A percentile compares a stretch with the other conserved stretches of the same genome.
These are phyloP conservation scores for Procambarus virginalis DNA, from an alignment of 1,140 invertebrate genomes.

Conservation along the genomic window DNA sequence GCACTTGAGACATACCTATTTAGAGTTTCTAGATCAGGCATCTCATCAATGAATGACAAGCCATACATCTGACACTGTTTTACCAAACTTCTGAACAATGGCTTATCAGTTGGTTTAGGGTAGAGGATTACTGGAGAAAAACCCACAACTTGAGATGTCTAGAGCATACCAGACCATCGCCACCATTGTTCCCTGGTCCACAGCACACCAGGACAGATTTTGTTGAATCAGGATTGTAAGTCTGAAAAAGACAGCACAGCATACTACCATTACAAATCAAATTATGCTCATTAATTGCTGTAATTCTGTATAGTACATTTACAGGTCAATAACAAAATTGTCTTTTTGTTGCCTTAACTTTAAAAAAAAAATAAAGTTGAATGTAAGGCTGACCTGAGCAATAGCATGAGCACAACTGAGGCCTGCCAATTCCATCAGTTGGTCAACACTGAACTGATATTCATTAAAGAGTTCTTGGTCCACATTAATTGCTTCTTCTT, in stretches of 20 bases:
- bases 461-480: constrained; percentile 92
- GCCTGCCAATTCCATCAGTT: constrained; percentile 98
- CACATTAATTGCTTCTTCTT: constrained; percentile 90
- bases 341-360: not conserved
- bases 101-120: constrained; percentile 90
- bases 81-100: constrained; percentile 87
- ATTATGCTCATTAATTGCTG: no score
- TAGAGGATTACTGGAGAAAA: constrained; percentile 90
- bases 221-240: constrained; percentile 64
- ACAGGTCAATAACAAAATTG: no score
- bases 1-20: constrained; percentile 70
- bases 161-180: constrained; percentile 97
- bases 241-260: constrained; percentile 65
- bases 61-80: constrained; percentile 89
- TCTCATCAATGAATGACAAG: constrained; percentile 82
- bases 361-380: not conserved
- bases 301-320: no score
- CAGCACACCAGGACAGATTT: constrained; percentile 86
- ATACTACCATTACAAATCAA: constrained; percentile 50
- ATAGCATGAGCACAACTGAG: constrained; percentile 95
- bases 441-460: constrained; percentile 95
- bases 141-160: constrained; percentile 93
- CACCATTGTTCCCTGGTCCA: constrained; percentile 99
- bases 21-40: constrained; percentile 77
- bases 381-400: constrained; percentile 72